Evolutionary conservation across 1,140 invertebrate species (phyloP).

Genomic region (Melipona quadrifasciata): DNA sequence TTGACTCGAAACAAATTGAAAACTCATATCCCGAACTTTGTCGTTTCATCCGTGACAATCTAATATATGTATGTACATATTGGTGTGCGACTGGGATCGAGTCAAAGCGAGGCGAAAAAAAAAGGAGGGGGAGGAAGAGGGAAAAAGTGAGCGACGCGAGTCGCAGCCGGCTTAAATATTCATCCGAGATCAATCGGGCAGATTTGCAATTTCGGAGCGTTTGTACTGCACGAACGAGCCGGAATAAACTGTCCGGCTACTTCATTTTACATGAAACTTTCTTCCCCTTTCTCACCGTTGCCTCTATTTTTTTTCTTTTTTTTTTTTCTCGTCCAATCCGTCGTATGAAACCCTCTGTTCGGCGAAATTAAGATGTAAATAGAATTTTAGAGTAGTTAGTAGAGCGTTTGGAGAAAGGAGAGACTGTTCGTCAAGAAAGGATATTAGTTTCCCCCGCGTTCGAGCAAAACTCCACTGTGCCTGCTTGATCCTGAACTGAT

Average conservation of each 20-base stretch:
- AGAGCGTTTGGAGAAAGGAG: background rate
- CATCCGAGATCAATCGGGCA: slow-evolving; percentile 53
- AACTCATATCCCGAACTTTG: no score
- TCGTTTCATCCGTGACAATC: no score
- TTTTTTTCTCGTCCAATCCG: background rate
- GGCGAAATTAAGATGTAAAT: slow-evolving; percentile 43
- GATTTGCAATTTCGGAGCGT: slow-evolving; percentile 52
- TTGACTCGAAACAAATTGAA: no score
- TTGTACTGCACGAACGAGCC: slow-evolving; percentile 43
- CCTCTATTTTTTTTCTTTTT: background rate
- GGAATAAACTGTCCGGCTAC: slow-evolving; percentile 46
- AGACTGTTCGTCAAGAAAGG: background rate
- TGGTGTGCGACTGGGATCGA: background rate
- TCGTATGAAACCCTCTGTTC: slow-evolving; percentile 13
- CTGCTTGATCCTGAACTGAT: background rate
- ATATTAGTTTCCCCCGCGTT: background rate
- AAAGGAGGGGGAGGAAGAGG: no score
- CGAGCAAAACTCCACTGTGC: background rate
- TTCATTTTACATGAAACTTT: slow-evolving; percentile 52
- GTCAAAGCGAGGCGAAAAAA: slow-evolving; percentile 9
- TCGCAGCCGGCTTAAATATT: slow-evolving; percentile 53
- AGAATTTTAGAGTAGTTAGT: slow-evolving; percentile 40
- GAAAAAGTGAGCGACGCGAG: slow-evolving; percentile 22
- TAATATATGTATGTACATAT: background rate
- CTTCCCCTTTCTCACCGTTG: background rate